Evolutionary conservation across 2,888 invertebrate species (phyloP), one percentile per base, ranked within the genome.

Genomic region (Trissolcus brochymenae): DNA sequence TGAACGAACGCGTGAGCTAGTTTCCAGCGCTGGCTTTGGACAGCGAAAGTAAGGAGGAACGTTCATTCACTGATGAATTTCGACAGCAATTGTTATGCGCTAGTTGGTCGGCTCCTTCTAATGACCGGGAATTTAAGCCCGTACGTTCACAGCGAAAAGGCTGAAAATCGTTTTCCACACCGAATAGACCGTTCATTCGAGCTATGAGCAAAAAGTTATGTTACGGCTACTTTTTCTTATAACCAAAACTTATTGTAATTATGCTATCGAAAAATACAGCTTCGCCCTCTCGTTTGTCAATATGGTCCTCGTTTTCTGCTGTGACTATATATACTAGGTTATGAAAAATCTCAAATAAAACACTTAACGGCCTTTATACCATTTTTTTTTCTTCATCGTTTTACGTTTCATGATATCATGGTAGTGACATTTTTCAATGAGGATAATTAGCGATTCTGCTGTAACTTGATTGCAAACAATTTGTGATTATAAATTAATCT

Each of bases 11-110:
- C 61, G 73, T 68, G 73, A 66, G 74, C 35, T 11, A 35, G 35
- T 35, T 74, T 67, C 59, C 61, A 57, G 19, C 78, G 54, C 59
- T 21, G 29, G 66, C 73, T 59, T 59, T 60, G 72, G 65, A 67
- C 78, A 77, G 72, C 73, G 61, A 68, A 80, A 70, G 64, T 80
- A 78, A 78, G 80, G 74, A 73, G 71, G 49, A 73, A 73, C 67
- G 68, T 72, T 71, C 75, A 60, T 68, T 67, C 75, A 55, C 76
- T 76, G 72, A 79, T 79, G 75, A 72, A 79, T 76, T 76, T 76
- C 68, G 79, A 76, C 79, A 75, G 75, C 74, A 78, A 78, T 62
- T 74, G 73, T 78, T 74, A 78, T 78, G 78, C 67, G 70, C 62
- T 60, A 71, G 66, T 71, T 74, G 71, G 66, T 55, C 66, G 71